Conservation (phyloP, 2,888 invertebrate species). For the Ecliptopera silaceata region DNA sequence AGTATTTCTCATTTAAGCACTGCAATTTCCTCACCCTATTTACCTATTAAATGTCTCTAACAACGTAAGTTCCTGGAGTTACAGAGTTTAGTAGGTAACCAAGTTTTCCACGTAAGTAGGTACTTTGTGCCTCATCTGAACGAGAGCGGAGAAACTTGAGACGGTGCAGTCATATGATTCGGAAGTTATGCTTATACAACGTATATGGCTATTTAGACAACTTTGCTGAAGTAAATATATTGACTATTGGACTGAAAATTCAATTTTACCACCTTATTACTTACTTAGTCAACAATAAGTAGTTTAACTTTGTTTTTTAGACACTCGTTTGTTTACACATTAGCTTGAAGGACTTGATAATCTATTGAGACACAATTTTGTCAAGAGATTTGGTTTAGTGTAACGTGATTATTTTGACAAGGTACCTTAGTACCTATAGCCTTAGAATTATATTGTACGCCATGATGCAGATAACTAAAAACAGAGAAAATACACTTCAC, state of each 20-base stretch:
- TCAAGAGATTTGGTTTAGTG: too few relatives aligned
- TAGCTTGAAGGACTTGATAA: too few relatives aligned
- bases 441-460: background rate
- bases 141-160: constrained; percentile 30
- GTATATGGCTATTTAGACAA: background rate
- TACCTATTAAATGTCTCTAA: constrained; percentile 29
- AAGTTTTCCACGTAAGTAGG: constrained; percentile 31
- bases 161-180: constrained; percentile 31
- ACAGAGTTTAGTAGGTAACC: constrained; percentile 20
- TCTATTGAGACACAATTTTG: too few relatives aligned
- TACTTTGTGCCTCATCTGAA: constrained; percentile 30
- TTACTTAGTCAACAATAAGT: too few relatives aligned
- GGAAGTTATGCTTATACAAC: constrained; percentile 23
- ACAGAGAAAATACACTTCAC: too few relatives aligned
- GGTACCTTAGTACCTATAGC: too few relatives aligned
- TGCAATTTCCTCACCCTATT: constrained; percentile 27
- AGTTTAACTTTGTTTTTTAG: too few relatives aligned
- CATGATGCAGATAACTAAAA: too few relatives aligned
- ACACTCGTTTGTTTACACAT: too few relatives aligned
- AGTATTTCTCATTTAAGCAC: constrained; percentile 26
- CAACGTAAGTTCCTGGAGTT: constrained; percentile 24
- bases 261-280: too few relatives aligned
- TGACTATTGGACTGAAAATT: background rate
- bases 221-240: background rate
- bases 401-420: too few relatives aligned